Percentiles rank a stretch among this genome's conserved stretches.
Conservation (phyloP, 2,797 vertebrate genomes). For the Champsocephalus gunnari region DNA sequence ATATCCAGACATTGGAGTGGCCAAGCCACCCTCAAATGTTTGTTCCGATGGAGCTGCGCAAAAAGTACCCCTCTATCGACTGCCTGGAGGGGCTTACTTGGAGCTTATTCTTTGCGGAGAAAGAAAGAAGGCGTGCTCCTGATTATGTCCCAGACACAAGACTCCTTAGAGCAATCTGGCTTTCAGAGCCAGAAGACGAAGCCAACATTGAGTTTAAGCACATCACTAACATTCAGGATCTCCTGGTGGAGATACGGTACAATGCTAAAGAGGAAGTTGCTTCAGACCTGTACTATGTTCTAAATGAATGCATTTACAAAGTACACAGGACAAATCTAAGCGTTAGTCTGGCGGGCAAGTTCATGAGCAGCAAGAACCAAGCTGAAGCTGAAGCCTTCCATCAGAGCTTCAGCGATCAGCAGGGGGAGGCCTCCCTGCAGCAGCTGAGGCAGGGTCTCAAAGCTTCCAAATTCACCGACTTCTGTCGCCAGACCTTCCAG, state of each 20-base stretch:
- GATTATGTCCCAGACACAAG: conserved; percentile 48
- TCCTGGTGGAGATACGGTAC: conserved; percentile 79
- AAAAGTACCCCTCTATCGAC: conserved; percentile 74
- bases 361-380: conserved; percentile 36
- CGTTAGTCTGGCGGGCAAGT: conserved; percentile 66
- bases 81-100: conserved; percentile 79
- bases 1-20: conserved; percentile 65
- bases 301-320: conserved; percentile 77
- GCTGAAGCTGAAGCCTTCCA: conserved; percentile 51
- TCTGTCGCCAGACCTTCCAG: conserved; percentile 79
- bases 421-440: conserved; percentile 44
- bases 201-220: conserved; percentile 60
- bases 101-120: conserved; percentile 79
- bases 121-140: conserved; percentile 67
- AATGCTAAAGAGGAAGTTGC: conserved; percentile 66
- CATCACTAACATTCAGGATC: conserved; percentile 71
- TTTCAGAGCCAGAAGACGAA: conserved; percentile 38
- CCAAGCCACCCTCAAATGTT: conserved; percentile 79
- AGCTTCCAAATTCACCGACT: conserved; percentile 69
- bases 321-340: conserved; percentile 59
- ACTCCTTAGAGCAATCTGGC: conserved; percentile 62
- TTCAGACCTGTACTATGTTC: conserved; percentile 67
- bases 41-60: conserved; percentile 70
- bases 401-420: conserved; percentile 48
- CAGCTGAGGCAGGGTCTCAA: conserved; percentile 72